Evolutionary conservation across 1,140 invertebrate genomes (phyloP), one percentile per base, ranked within the genome.

Genomic region (Panagrolaimus sp.): DNA sequence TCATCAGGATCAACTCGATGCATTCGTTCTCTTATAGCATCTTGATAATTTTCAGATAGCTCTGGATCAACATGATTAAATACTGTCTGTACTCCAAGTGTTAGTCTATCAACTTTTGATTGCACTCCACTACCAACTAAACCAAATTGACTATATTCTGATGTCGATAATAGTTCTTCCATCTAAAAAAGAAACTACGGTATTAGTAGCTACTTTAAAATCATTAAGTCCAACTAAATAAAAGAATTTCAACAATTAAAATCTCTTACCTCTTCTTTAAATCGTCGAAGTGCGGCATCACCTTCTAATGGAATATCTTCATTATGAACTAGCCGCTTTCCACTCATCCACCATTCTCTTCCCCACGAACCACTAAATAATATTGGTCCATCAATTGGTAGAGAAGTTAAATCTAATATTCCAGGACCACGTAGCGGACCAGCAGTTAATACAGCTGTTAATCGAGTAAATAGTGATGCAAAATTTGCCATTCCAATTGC

Each of bases 341-440:
- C 81, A 20, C 66, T 25, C 16, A 82, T n/a, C 78, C 72, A 83
- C 80, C 80, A 82, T 68, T 82, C 80, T 31, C 80, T 63, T 25
- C 80, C 80, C 81, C 81, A 82, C 1, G 79, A 81, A 0, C 80
- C 81, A 68, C 81, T 79, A 69, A 82, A 82, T 23, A 82, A 63
- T n/a, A 82, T 67, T 7, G 77, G 81, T 7, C 80, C 80, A 65
- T 82, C 74, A 42, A 81, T 83, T 8, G 81, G 81, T 0, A 82
- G 65, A n/a, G 80, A 45, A 9, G 80, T 82, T 16, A 82, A 64
- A 61, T 82, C 81, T 8, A 82, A 73, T 45, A 82, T 82, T n/a
- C 80, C 80, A 20, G 79, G 78, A 5, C 78, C 78, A 7, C 73
- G 51, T 13, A 80, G 63, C 1, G 73, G 78, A 7, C 79, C 79